Percentiles rank a stretch among this genome's conserved stretches.
Evolutionary conservation across 2,797 vertebrate species (phyloP).

Genomic region (Phataginus tricuspis): DNA sequence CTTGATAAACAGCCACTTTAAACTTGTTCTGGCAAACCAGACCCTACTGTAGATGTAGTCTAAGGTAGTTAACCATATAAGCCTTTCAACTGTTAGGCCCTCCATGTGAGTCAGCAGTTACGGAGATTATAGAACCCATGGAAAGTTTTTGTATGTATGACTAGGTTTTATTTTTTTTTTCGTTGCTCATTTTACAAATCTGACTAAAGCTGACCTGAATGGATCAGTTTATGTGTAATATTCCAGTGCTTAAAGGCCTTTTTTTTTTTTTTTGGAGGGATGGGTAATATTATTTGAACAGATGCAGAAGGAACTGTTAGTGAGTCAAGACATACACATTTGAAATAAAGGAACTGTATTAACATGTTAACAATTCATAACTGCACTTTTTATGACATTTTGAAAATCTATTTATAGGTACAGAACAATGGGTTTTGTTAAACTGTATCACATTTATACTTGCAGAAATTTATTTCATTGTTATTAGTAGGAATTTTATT

Average conservation of each 20-base stretch:
- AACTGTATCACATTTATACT: slow-evolving; percentile 90
- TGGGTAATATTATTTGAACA: slow-evolving; percentile 85
- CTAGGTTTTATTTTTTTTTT: slow-evolving; percentile 74
- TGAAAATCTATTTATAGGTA: slow-evolving; percentile 92
- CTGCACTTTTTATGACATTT: slow-evolving; percentile 92
- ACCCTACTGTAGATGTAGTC: slow-evolving; percentile 82
- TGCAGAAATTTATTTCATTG: slow-evolving; percentile 90
- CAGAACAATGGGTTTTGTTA: slow-evolving; percentile 91
- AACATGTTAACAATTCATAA: slow-evolving; percentile 90
- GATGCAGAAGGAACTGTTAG: slow-evolving; percentile 86
- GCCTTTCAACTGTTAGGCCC: slow-evolving; percentile 62
- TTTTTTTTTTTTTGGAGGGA: slow-evolving; percentile 77
- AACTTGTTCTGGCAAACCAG: slow-evolving; percentile 81
- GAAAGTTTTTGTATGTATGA: slow-evolving; percentile 76
- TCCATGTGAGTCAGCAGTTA: slow-evolving; percentile 78
- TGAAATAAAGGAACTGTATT: slow-evolving; percentile 89
- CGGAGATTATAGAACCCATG: slow-evolving; percentile 72
- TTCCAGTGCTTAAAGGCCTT: slow-evolving; percentile 73
- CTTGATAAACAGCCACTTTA: slow-evolving; percentile 86
- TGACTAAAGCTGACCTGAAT: slow-evolving; percentile 82
- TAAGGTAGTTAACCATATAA: slow-evolving; percentile 36
- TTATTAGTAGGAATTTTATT: slow-evolving; percentile 90
- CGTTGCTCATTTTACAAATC: slow-evolving; percentile 78
- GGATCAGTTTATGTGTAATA: slow-evolving; percentile 78
- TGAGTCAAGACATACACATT: slow-evolving; percentile 85